Evolutionary conservation across 2,888 invertebrate species (phyloP).

Genomic region (Thysanoteuthis rhombus): DNA sequence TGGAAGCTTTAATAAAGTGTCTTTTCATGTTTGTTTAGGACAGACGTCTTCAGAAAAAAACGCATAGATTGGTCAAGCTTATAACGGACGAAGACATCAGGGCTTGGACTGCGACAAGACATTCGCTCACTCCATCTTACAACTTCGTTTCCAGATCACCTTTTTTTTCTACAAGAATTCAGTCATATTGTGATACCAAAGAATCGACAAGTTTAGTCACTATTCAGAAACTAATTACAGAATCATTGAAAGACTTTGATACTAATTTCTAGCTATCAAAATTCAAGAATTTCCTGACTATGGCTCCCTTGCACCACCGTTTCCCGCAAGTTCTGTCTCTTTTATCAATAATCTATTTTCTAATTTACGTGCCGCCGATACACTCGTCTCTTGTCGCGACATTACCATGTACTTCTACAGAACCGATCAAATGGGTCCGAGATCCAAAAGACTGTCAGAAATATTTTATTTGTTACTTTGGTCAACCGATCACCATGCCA

Average conservation of each 20-base stretch:
- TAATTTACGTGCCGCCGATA: not conserved
- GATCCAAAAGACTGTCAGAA: conserved; percentile 39
- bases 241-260: not conserved
- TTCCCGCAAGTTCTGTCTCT: not conserved
- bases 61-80: not conserved
- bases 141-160: not conserved
- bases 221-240: not conserved
- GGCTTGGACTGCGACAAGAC: not conserved
- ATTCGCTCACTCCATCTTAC: not conserved
- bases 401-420: conserved; percentile 38
- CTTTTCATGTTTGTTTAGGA: not conserved
- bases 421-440: conserved; percentile 42
- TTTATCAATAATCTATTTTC: not conserved
- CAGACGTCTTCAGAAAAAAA: not conserved
- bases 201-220: not conserved
- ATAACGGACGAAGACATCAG: not conserved
- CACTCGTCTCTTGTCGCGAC: no score
- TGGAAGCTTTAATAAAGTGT: not conserved
- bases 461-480: conserved; percentile 45
- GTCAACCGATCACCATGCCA: conserved; percentile 43
- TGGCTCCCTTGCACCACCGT: not conserved
- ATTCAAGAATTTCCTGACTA: not conserved
- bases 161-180: not conserved
- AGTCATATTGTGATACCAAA: not conserved
- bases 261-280: no score